A percentile compares a stretch with the other conserved stretches of the same genome.
Evolutionary conservation across 2,797 vertebrate species (phyloP).

Genomic region (Xenentodon cancila): DNA sequence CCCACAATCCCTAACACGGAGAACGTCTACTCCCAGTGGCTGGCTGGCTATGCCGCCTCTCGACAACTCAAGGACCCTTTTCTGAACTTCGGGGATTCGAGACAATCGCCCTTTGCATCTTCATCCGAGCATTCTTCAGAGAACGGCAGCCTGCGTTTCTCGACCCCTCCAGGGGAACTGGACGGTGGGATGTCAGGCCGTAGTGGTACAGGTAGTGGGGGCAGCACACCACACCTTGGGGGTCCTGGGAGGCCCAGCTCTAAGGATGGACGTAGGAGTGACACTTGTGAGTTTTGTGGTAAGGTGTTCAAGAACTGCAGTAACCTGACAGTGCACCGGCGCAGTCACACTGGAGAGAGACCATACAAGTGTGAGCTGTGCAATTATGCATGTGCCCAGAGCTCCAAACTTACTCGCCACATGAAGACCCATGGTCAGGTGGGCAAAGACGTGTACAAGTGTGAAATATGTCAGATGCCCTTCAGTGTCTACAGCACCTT

Average conservation of each 20-base stretch:
- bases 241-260: slow-evolving; percentile 95
- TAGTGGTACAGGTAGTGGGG: slow-evolving; percentile 97
- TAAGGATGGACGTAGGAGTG: slow-evolving; percentile 98
- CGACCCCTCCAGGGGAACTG: slow-evolving; percentile 96
- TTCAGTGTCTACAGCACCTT: slow-evolving; percentile 99
- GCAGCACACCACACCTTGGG: slow-evolving; percentile 98
- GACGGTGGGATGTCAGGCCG: slow-evolving; percentile 98
- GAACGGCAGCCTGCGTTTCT: slow-evolving; percentile 99
- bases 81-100: slow-evolving; percentile 98
- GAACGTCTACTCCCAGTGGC: slow-evolving; percentile 99
- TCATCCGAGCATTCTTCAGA: slow-evolving; percentile 99
- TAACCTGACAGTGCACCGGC: slow-evolving; percentile 99
- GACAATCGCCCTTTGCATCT: slow-evolving; percentile 99
- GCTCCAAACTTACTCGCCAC: slow-evolving; percentile 99
- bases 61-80: slow-evolving; percentile 99
- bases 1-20: slow-evolving; percentile 97
- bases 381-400: slow-evolving; percentile 99
- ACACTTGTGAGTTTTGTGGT: slow-evolving; percentile 99
- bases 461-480: slow-evolving; percentile 99
- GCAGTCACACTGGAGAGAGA: slow-evolving; percentile 99
- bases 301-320: slow-evolving; percentile 99
- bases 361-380: slow-evolving; percentile 99
- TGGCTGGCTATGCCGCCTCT: slow-evolving; percentile 96
- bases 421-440: slow-evolving; percentile 99
- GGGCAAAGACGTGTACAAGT: slow-evolving; percentile 99